A percentile compares a stretch with the other conserved stretches of the same genome.
phyloP scores from a whole-genome alignment of 2,888 invertebrate species.

The Hylaea fasciaria region DNA sequence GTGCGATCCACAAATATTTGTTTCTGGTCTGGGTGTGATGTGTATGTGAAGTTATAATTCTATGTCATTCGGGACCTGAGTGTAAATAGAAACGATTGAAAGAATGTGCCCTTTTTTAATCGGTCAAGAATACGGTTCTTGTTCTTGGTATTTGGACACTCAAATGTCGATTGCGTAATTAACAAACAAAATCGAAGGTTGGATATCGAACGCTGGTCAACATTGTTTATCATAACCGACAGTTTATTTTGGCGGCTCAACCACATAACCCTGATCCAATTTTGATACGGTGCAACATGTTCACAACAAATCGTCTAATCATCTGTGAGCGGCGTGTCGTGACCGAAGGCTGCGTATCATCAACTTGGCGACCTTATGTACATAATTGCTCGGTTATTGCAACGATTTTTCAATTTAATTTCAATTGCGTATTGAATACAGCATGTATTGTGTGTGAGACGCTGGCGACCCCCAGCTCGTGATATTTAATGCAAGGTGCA shows the following conservation, averaged over 20 bases:
- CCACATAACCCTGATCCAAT: constrained; percentile 22
- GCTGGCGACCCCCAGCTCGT: too few relatives aligned
- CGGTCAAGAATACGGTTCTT: neutral
- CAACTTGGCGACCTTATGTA: constrained; percentile 13
- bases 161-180: constrained; percentile 19
- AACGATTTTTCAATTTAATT: constrained; percentile 28
- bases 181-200: constrained; percentile 18
- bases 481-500: constrained; percentile 24
- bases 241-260: neutral
- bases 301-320: constrained; percentile 18
- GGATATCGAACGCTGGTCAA: constrained; percentile 7
- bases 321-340: constrained; percentile 12
- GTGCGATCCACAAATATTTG: too few relatives aligned
- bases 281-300: constrained; percentile 14
- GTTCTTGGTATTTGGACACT: constrained; percentile 9
- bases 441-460: constrained; percentile 27
- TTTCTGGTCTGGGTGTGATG: too few relatives aligned
- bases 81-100: too few relatives aligned
- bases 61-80: too few relatives aligned
- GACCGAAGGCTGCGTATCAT: constrained; percentile 13
- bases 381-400: constrained; percentile 21
- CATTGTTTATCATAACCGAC: constrained; percentile 8
- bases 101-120: neutral
- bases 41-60: too few relatives aligned
- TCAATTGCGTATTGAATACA: constrained; percentile 16